phyloP scores from a whole-genome alignment of 2,888 invertebrate species.

The Urechis unicinctus region DNA sequence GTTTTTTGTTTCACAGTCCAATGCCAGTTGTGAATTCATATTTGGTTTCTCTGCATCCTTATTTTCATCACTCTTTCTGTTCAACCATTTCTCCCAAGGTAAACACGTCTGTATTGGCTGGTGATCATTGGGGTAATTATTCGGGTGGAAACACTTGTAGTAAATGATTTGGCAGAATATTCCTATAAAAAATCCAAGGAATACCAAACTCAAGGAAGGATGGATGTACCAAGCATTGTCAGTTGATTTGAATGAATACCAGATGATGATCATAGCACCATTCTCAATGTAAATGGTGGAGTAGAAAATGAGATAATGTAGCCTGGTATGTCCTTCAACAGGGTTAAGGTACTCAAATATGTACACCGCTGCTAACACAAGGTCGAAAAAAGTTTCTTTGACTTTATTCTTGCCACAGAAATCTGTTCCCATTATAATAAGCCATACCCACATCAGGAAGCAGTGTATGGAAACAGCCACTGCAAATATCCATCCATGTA shows the following conservation, averaged over 20 bases:
- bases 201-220: constrained; percentile 12
- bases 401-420: constrained; percentile 59
- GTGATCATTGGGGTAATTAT: constrained; percentile 12
- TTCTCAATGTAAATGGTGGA: constrained; percentile 42
- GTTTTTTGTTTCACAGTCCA: too few species aligned
- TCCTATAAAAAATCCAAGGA: constrained; percentile 16
- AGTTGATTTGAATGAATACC: constrained; percentile 44
- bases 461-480: constrained; percentile 59
- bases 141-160: constrained; percentile 18
- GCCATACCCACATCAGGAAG: constrained; percentile 68
- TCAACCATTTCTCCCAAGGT: too few species aligned
- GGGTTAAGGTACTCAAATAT: constrained; percentile 48
- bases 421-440: constrained; percentile 64
- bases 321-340: constrained; percentile 39
- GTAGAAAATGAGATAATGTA: constrained; percentile 44
- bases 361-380: constrained; percentile 46
- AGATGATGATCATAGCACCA: constrained; percentile 32
- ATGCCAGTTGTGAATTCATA: too few species aligned
- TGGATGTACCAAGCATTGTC: constrained; percentile 11
- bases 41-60: too few species aligned
- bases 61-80: too few species aligned
- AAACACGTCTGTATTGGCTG: too few species aligned
- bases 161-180: constrained; percentile 20
- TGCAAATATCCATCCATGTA: constrained; percentile 57
- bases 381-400: constrained; percentile 62